Percentiles rank a stretch among this genome's conserved stretches.
Evolutionary conservation across 2,888 invertebrate genomes (phyloP).

Genomic region (Mechanitis messenoides): DNA sequence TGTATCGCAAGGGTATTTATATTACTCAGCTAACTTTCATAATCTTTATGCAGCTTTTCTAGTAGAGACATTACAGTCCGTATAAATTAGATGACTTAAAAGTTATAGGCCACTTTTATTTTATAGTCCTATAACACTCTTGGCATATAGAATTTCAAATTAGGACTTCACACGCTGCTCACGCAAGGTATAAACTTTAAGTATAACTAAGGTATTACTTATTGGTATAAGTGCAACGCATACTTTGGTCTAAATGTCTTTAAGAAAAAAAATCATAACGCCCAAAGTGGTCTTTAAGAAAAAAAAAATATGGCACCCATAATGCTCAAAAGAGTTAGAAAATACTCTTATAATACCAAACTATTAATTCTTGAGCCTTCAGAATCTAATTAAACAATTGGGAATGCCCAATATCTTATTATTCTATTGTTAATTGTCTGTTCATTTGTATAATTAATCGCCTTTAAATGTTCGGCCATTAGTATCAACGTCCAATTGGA

Average conservation of each 20-base stretch:
- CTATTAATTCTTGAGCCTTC: background rate
- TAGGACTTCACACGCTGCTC: background rate
- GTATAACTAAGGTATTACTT: no score
- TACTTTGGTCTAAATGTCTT: no score
- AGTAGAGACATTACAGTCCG: background rate
- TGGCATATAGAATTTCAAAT: background rate
- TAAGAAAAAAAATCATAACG: no score
- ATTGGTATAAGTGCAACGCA: no score
- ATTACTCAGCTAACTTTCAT: constrained; percentile 14
- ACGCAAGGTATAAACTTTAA: no score
- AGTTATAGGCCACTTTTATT: background rate
- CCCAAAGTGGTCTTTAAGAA: no score
- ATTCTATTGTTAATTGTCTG: constrained; percentile 40
- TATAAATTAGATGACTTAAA: constrained; percentile 3
- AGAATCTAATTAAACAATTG: background rate
- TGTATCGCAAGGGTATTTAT: constrained; percentile 9
- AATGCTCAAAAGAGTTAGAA: no score
- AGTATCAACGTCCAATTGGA: constrained; percentile 33
- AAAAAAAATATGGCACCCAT: no score
- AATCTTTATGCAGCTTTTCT: constrained; percentile 19
- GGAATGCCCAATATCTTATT: constrained; percentile 32
- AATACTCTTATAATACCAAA: background rate
- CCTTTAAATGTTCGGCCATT: constrained; percentile 39
- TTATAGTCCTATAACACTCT: background rate
- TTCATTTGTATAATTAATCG: constrained; percentile 47